Percentiles rank a stretch among this genome's conserved stretches.
These are phyloP conservation scores for Glaucopsyche alexis DNA, from an alignment of 2,888 invertebrate species.

Conservation along the genomic window DNA sequence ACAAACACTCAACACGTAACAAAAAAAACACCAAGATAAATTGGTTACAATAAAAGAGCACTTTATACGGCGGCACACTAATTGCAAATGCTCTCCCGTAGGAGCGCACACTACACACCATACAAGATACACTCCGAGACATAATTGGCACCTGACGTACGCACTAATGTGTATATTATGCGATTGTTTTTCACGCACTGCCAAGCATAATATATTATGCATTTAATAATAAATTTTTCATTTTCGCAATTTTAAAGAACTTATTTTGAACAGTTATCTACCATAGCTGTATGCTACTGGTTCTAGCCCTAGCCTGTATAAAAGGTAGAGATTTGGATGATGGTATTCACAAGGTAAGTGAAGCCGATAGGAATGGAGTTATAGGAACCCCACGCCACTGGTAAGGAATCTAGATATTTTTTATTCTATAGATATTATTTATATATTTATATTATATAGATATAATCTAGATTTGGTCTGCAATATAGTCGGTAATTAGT, in stretches of 20 bases:
- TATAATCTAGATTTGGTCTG: neutral
- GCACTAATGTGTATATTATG: neutral
- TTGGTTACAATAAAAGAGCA: slow-evolving; percentile 30
- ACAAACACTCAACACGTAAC: neutral
- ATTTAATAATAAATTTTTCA: neutral
- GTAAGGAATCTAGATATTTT: too few relatives aligned
- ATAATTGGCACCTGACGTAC: slow-evolving; percentile 22
- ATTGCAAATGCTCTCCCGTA: slow-evolving; percentile 55
- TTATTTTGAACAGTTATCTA: too few relatives aligned
- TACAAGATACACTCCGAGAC: neutral
- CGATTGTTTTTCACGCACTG: slow-evolving; percentile 3
- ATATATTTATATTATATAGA: too few relatives aligned
- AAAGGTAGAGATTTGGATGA: too few relatives aligned
- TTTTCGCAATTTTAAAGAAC: neutral
- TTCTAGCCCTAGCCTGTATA: too few relatives aligned
- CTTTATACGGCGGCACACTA: slow-evolving; percentile 42
- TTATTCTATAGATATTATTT: too few relatives aligned
- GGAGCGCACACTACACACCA: slow-evolving; percentile 40
- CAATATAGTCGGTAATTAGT: neutral
- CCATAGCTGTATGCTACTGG: too few relatives aligned
- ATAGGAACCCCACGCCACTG: too few relatives aligned
- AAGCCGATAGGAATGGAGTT: too few relatives aligned
- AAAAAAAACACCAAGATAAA: neutral
- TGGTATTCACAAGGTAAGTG: too few relatives aligned
- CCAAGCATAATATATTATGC: slow-evolving; percentile 8